Percentiles rank a stretch among this genome's conserved stretches.
phyloP scores from a whole-genome alignment of 1,140 invertebrate species.

The Drosophila novamexicana region DNA sequence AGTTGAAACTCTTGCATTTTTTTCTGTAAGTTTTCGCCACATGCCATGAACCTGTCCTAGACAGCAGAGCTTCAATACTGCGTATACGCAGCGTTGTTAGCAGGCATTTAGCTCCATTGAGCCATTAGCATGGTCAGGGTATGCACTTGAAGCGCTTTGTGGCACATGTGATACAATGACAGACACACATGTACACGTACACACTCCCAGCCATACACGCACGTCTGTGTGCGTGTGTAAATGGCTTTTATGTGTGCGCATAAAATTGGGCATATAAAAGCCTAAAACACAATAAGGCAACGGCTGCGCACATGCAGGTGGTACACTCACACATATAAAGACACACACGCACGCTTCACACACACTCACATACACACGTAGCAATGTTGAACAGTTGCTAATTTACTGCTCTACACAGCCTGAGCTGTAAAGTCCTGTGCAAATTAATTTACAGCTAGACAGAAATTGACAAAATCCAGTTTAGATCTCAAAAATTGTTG shows the following conservation, averaged over 20 bases:
- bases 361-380: conserved; percentile 1
- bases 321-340: conserved; percentile 33
- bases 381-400: conserved; percentile 47
- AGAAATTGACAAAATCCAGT: conserved; percentile 6
- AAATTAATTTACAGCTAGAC: conserved; percentile 22
- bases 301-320: conserved; percentile 35
- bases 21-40: conserved; percentile 11
- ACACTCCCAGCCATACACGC: not conserved
- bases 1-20: too few species aligned
- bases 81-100: conserved; percentile 52
- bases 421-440: conserved; percentile 12
- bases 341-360: not conserved
- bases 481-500: not conserved
- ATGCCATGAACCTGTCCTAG: conserved; percentile 2
- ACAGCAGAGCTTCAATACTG: conserved; percentile 40
- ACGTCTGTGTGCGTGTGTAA: conserved; percentile 8
- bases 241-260: conserved; percentile 63
- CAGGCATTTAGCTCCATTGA: conserved; percentile 54
- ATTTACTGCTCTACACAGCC: conserved; percentile 47
- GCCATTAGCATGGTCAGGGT: conserved; percentile 63
- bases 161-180: conserved; percentile 51
- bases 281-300: conserved; percentile 73
- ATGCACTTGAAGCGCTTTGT: conserved; percentile 69
- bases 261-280: conserved; percentile 77
- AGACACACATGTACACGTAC: conserved; percentile 6